Conservation (phyloP, 2,888 invertebrate species). For the Tricholauxania praeusta region DNA sequence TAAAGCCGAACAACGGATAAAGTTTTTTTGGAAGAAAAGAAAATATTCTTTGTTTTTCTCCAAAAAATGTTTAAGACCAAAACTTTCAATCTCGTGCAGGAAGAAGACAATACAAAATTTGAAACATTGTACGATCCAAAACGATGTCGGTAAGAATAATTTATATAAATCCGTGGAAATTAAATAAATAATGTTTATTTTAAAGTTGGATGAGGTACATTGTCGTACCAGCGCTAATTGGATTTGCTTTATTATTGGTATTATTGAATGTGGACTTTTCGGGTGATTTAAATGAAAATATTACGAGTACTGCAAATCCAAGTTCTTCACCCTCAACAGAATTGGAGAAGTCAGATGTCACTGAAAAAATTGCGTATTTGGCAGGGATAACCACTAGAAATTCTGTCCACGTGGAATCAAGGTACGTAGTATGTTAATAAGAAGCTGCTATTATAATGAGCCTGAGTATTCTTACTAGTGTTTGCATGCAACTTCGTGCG, state of each 20-base stretch:
- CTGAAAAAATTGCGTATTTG: neutral
- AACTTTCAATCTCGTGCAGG: slow-evolving; percentile 54
- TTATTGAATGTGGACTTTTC: slow-evolving; percentile 58
- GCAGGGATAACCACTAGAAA: too few relatives aligned
- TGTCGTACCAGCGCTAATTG: slow-evolving; percentile 47
- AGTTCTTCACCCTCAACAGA: neutral
- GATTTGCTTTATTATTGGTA: slow-evolving; percentile 55
- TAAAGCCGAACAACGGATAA: too few relatives aligned
- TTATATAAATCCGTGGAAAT: neutral
- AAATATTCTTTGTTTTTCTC: neutral
- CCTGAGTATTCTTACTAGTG: too few relatives aligned
- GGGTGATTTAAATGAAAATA: neutral
- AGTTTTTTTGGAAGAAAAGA: too few relatives aligned
- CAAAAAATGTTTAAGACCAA: slow-evolving; percentile 54
- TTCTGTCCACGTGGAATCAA: too few relatives aligned
- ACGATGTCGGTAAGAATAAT: slow-evolving; percentile 44
- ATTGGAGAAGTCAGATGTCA: neutral
- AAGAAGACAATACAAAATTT: slow-evolving; percentile 46
- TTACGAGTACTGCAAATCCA: too few relatives aligned
- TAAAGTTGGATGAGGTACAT: slow-evolving; percentile 58
- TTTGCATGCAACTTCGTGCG: too few relatives aligned
- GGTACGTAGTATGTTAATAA: too few relatives aligned
- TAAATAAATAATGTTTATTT: too few relatives aligned
- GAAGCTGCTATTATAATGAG: too few relatives aligned
- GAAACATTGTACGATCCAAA: slow-evolving; percentile 54